phyloP scores from a whole-genome alignment of 1,140 invertebrate genomes.

The Tetramorium simillimum region DNA sequence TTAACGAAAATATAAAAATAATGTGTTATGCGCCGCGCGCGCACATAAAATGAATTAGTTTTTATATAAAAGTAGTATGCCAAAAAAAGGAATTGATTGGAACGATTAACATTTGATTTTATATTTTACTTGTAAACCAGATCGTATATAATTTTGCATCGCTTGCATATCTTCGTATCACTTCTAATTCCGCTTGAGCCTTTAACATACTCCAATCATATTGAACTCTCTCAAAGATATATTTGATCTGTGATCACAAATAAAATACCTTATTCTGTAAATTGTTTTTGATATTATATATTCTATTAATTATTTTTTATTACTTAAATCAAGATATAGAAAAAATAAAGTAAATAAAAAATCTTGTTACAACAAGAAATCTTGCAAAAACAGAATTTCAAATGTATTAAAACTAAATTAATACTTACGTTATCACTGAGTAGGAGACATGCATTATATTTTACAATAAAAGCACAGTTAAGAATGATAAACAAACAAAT shows the following conservation, averaged over 20 bases:
- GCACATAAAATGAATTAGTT: background rate
- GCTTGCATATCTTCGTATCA: constrained; percentile 19
- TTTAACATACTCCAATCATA: constrained; percentile 35
- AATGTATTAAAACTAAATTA: background rate
- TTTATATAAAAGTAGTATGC: background rate
- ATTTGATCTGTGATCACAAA: constrained; percentile 18
- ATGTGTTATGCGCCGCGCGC: too few species aligned
- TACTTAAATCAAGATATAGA: background rate
- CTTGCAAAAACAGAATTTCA: background rate
- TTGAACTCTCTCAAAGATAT: constrained; percentile 26
- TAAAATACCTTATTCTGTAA: constrained; percentile 1
- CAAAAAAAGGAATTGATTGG: background rate
- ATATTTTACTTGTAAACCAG: background rate
- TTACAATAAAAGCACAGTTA: constrained; percentile 5
- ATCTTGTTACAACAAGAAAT: background rate
- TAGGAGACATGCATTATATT: constrained; percentile 24
- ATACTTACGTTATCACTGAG: constrained; percentile 24
- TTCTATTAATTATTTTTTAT: background rate
- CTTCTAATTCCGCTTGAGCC: constrained; percentile 8
- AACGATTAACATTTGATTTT: background rate
- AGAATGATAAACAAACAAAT: background rate
- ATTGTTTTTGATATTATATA: background rate
- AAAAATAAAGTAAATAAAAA: background rate
- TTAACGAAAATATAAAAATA: too few species aligned
- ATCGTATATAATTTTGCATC: constrained; percentile 5